Evolutionary conservation across 2,888 invertebrate species (phyloP), one percentile per base, ranked within the genome.

Genomic region (Stenodema calcarata): DNA sequence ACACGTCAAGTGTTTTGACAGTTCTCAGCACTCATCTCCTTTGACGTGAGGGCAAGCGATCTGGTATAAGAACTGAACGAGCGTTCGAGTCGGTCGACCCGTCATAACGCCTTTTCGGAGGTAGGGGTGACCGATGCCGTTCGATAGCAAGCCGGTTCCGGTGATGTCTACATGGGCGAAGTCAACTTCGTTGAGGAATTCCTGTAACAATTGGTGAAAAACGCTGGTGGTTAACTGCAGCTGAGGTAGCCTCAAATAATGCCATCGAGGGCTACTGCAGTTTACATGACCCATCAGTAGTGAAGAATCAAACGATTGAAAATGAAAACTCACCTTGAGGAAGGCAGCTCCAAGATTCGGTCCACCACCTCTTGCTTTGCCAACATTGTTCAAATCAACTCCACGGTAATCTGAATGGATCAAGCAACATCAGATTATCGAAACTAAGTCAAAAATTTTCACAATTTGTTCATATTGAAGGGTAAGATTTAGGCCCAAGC

Each of bases 281-380:
- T n/a, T n/a, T n/a, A n/a, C n/a, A n/a, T n/a, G n/a, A n/a, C n/a
- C n/a, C n/a, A n/a, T n/a, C n/a, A n/a, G n/a, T n/a, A n/a, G n/a
- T n/a, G n/a, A n/a, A n/a, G n/a, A n/a, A 35, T 35, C 35, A 35
- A 35, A 2, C 4, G 35, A 35, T 35, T 35, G 7, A 35, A 35
- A 35, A 35, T 35, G 2, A 35, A 35, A 35, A 78, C 27, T 86
- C 89, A 91, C 91, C 89, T 91, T 90, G 14, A 95, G 91, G 90
- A 95, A 95, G 12, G 95, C 95, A 27, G 95, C 95, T 14, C 95
- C 95, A 0, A 93, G 94, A 90, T 95, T 95, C 7, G 94, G 91
- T 6, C 95, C 95, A 0, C 93, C 95, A 0, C 93, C 93, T 88
- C 91, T 92, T n/a, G 91, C 92, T 89, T 92, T 93, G 0, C 93